A percentile compares a stretch with the other conserved stretches of the same genome.
These are phyloP conservation scores for Aricia artaxerxes DNA, from an alignment of 2,888 invertebrate genomes.

Conservation along the genomic window DNA sequence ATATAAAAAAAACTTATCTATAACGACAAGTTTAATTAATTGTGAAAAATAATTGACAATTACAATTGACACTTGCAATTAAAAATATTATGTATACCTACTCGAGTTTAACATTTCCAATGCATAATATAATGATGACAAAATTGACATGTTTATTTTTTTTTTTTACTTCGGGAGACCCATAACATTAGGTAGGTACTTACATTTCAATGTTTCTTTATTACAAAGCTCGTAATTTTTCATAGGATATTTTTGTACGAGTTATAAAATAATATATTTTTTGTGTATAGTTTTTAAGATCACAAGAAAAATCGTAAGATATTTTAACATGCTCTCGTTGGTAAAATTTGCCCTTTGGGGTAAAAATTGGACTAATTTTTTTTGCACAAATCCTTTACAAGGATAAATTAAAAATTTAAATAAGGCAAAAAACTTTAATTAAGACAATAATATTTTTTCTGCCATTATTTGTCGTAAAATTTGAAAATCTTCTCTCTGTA, in stretches of 20 bases:
- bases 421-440: too few relatives aligned
- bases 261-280: background rate
- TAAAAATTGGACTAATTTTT: too few relatives aligned
- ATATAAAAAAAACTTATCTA: constrained; percentile 1
- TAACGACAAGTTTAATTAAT: background rate
- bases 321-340: too few relatives aligned
- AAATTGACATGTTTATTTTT: background rate
- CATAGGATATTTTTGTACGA: background rate
- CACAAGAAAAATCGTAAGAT: too few relatives aligned
- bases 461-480: too few relatives aligned
- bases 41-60: constrained; percentile 21
- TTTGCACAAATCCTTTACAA: too few relatives aligned
- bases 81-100: background rate
- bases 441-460: too few relatives aligned
- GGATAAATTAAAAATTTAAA: too few relatives aligned
- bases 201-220: background rate
- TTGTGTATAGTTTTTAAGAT: background rate
- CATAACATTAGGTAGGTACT: too few relatives aligned
- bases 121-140: background rate
- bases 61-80: constrained; percentile 1
- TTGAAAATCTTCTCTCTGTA: too few relatives aligned
- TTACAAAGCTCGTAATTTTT: background rate
- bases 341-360: too few relatives aligned
- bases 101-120: background rate
- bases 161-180: too few relatives aligned